Conservation (phyloP, 2,797 vertebrate species). For the Rhabdomys pumilio region DNA sequence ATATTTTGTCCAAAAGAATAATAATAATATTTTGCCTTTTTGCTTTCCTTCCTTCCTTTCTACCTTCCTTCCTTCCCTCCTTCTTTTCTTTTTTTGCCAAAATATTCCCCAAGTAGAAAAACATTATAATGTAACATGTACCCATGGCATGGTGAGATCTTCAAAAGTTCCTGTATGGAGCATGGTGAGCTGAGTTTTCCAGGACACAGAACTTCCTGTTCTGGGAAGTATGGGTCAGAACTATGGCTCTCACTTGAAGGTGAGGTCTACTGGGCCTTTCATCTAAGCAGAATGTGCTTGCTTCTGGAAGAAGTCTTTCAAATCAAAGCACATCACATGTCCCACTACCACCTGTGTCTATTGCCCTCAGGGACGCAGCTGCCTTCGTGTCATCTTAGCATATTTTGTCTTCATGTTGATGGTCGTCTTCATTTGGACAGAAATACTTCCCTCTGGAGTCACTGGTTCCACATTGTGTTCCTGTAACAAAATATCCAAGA, state of each 20-base stretch:
- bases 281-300: neutral
- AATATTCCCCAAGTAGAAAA: slow-evolving; percentile 6
- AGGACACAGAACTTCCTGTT: neutral
- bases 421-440: neutral
- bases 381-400: neutral
- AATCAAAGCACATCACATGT: neutral
- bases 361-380: neutral
- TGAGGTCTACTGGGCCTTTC: neutral
- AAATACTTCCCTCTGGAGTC: neutral
- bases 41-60: neutral
- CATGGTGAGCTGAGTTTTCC: neutral
- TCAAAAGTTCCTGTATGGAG: slow-evolving; percentile 8
- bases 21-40: neutral
- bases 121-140: neutral
- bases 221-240: neutral
- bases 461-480: neutral
- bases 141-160: neutral
- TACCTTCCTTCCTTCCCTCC: neutral
- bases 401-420: neutral
- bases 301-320: neutral
- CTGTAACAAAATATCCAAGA: neutral
- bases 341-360: neutral
- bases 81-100: neutral
- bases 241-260: neutral
- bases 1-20: neutral